A percentile compares a stretch with the other conserved stretches of the same genome.
phyloP scores from a whole-genome alignment of 2,888 invertebrate species.

The Deilephila porcellus region DNA sequence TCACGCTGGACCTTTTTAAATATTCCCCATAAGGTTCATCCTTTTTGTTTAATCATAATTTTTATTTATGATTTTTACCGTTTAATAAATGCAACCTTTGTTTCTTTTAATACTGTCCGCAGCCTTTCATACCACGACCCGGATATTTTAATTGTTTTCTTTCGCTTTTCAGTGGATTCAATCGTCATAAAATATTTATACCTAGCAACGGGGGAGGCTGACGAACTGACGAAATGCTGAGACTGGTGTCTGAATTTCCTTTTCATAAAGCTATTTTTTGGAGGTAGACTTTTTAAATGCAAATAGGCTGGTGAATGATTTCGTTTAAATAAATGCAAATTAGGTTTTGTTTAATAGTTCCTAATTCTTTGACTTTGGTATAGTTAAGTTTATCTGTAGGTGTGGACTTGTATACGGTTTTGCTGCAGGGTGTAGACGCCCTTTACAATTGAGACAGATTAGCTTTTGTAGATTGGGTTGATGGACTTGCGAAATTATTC shows the following conservation, averaged over 20 bases:
- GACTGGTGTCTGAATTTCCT: not conserved
- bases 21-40: not conserved
- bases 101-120: not conserved
- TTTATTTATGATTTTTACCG: not conserved
- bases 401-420: not conserved
- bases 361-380: not conserved
- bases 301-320: slow-evolving; percentile 38
- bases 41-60: not conserved
- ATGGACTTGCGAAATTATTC: no score
- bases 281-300: slow-evolving; percentile 43
- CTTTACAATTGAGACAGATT: not conserved
- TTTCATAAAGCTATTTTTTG: slow-evolving; percentile 44
- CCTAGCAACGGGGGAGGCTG: not conserved
- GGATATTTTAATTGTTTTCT: slow-evolving; percentile 31
- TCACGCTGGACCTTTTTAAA: no score
- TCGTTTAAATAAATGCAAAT: slow-evolving; percentile 33
- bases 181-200: slow-evolving; percentile 47
- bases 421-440: not conserved
- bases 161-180: slow-evolving; percentile 42
- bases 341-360: not conserved
- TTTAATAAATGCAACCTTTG: slow-evolving; percentile 8
- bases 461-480: no score
- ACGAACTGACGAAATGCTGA: not conserved
- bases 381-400: not conserved
- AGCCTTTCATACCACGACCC: slow-evolving; percentile 24